Evolutionary conservation across 2,797 vertebrate species (phyloP), one percentile per base, ranked within the genome.

Genomic region (Crocidura indochinensis): DNA sequence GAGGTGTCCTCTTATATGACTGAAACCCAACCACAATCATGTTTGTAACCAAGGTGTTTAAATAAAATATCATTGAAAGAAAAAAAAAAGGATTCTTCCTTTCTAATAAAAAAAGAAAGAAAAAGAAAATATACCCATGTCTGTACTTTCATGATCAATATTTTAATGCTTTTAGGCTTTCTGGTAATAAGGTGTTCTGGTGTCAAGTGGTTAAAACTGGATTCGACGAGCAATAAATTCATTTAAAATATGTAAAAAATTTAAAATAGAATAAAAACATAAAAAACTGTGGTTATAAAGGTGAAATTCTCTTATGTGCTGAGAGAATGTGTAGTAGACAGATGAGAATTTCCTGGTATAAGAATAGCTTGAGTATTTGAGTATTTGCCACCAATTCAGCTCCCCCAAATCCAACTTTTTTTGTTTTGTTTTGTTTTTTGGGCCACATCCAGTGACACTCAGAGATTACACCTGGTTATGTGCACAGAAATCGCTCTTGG

Each of bases 161-260:
- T 89, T 88, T 87, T 68, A 91, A 64, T 1, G 94, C 95, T 94
- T 68, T 51, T 85, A 64, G 95, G 94, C 87, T 93, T 94, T 88
- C 92, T 95, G 87, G 91, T 79, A 91, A 91, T 93, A 92, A 78
- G 56, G 46, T 88, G 73, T 80, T 92, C 90, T 88, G 47, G 72
- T 94, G 96, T 94, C 90, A 95, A 90, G 88, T n/a, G 87, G 95
- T 94, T 96, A 95, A 73, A 95, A 92, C 84, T 72, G 84, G 90
- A 72, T 68, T 92, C n/a, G n/a, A 96, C 95, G 78, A 95, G 93
- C 91, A 95, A 95, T 95, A 95, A 94, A 96, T 97, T 78, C 94
- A 96, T 88, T 96, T 93, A 96, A n/a, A 95, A 96, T 97, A 97
- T 96, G 96, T 92, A 96, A 96, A 96, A n/a, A n/a, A n/a, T n/a